Evolutionary conservation across 2,888 invertebrate species (phyloP), one percentile per base, ranked within the genome.

Genomic region (Catocala sponsa): DNA sequence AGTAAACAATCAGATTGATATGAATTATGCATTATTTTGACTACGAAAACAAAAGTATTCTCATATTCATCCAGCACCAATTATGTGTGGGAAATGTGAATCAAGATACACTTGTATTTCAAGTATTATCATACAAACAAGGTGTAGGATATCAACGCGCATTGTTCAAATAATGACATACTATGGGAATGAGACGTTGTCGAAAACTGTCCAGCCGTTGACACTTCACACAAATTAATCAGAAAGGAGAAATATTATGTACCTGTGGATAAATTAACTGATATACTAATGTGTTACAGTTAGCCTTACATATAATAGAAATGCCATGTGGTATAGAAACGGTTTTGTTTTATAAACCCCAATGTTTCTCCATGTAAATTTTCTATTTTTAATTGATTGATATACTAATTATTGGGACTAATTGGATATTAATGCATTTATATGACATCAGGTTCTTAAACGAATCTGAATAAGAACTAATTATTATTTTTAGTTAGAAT

Each of bases 41-140:
- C 50, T 50, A 48, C 4, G 41, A 60, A 63, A 56, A 62, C 49
- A 59, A 72, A 70, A 59, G 46, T 64, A 43, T 72, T 65, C 68
- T 59, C 63, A 70, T 68, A 70, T 68, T 77, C 60, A 52, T 73
- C 68, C 67, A 68, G 67, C 69, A 72, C 62, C 65, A 76, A 75
- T 77, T 65, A 62, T 49, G 66, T 78, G 77, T 84, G 84, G 76
- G 84, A 85, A 82, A 72, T 76, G 33, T 64, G 54, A 72, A 77
- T 69, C 65, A 73, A 82, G 79, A 81, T 80, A 78, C 64, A 64
- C 63, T 78, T 75, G 71, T 74, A 62, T 69, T 67, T 66, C 70
- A 69, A 59, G 38, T 61, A 62, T 71, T 68, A 68, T 63, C 59
- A 68, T 68, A 64, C 62, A 65, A 70, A 68, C 48, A 53, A 68